phyloP scores from a whole-genome alignment of 2,888 invertebrate genomes.

The Sclerodermus sp. region DNA sequence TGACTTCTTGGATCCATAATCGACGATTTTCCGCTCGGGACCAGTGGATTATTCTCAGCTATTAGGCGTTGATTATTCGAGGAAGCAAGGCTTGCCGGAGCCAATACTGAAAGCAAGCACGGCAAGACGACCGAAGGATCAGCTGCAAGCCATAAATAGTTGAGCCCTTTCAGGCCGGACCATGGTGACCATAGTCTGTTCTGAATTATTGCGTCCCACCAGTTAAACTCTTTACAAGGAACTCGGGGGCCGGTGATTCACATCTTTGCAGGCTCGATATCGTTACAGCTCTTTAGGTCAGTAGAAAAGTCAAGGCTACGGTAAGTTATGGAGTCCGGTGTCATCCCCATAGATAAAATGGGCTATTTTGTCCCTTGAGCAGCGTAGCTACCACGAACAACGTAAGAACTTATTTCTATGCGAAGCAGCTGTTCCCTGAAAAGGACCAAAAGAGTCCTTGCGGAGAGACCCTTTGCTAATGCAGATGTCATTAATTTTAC shows the following conservation, averaged over 20 bases:
- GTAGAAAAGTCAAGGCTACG: conserved; percentile 15
- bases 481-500: too few relatives aligned
- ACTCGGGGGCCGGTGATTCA: conserved; percentile 21
- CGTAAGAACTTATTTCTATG: background rate
- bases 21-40: too few relatives aligned
- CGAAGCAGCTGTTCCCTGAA: background rate
- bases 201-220: conserved; percentile 38
- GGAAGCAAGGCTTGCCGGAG: conserved; percentile 4
- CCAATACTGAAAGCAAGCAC: too few relatives aligned
- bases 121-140: conserved; percentile 12
- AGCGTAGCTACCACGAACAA: too few relatives aligned
- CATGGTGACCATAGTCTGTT: conserved; percentile 30
- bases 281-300: conserved; percentile 23
- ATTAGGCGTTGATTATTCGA: conserved; percentile 6
- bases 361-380: too few relatives aligned
- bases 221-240: conserved; percentile 41
- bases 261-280: conserved; percentile 16
- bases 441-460: too few relatives aligned
- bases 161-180: conserved; percentile 29
- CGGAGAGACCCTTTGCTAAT: too few relatives aligned
- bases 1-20: too few relatives aligned
- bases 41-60: too few relatives aligned
- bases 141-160: conserved; percentile 35
- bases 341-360: conserved; percentile 3
- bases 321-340: conserved; percentile 28